Conservation (phyloP, 2,888 invertebrate genomes). For the Synanthedon formicaeformis region DNA sequence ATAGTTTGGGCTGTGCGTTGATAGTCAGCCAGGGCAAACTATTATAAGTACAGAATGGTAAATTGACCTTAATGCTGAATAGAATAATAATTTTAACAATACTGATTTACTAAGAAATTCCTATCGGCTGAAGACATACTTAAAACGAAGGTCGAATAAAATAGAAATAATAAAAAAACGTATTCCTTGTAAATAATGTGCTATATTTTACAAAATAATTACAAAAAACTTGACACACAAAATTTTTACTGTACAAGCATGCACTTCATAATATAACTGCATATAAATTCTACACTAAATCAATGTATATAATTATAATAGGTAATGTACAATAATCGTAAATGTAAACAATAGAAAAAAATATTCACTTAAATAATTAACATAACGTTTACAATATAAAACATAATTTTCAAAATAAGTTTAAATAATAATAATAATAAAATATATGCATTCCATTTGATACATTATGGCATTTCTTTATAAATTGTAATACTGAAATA, state of each 20-base stretch:
- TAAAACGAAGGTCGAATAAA: no score
- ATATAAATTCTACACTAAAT: conserved; percentile 39
- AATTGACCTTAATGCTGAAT: no score
- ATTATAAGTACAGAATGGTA: no score
- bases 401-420: conserved; percentile 15
- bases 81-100: no score
- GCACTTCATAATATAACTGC: conserved; percentile 27
- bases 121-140: no score
- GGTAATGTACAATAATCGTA: conserved; percentile 41
- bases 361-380: conserved; percentile 40
- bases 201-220: conserved; percentile 70
- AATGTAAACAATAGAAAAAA: conserved; percentile 36
- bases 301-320: conserved; percentile 36
- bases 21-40: no score
- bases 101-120: no score
- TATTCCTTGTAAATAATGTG: conserved; percentile 64
- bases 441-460: conserved; percentile 49
- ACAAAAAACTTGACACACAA: conserved; percentile 66
- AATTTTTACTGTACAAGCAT: conserved; percentile 64
- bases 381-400: conserved; percentile 31
- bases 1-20: no score
- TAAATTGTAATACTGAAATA: conserved; percentile 63
- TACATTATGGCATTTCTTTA: conserved; percentile 62
- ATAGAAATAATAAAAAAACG: conserved; percentile 17
- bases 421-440: conserved; percentile 25